These are phyloP conservation scores for Sceloporus tristichus DNA, from an alignment of 2,113 vertebrate genomes.

Conservation along the genomic window DNA sequence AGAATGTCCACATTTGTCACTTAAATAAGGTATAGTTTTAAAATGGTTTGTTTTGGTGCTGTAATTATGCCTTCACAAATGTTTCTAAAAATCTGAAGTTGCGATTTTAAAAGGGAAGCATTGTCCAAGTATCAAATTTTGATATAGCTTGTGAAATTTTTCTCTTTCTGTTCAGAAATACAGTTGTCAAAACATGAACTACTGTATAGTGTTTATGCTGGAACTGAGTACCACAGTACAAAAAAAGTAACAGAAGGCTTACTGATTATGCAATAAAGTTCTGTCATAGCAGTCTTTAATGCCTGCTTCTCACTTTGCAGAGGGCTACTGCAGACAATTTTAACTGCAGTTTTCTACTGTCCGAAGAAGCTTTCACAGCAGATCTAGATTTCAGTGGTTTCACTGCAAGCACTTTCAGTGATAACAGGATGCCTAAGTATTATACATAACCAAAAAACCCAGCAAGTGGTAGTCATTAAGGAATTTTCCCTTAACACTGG, in stretches of 20 bases:
- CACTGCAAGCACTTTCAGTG: background rate
- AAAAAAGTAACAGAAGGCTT: background rate
- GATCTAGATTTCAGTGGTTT: background rate
- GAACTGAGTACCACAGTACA: background rate
- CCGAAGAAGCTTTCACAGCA: background rate
- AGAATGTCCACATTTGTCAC: background rate
- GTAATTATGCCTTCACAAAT: background rate
- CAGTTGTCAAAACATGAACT: background rate
- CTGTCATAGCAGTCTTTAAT: fast-evolving
- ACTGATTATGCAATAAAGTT: background rate
- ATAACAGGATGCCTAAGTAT: background rate
- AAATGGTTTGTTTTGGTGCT: background rate
- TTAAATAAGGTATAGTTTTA: background rate
- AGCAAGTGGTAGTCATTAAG: background rate
- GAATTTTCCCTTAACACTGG: background rate
- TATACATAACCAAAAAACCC: background rate
- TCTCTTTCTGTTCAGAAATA: background rate
- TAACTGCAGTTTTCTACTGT: fast-evolving
- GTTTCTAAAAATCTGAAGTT: slow-evolving; percentile 12
- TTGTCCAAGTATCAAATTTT: background rate
- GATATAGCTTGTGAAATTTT: background rate
- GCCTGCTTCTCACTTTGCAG: background rate
- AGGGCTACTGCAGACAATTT: background rate
- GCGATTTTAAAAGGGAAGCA: background rate
- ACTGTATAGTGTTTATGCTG: background rate